Evolutionary conservation across 2,113 vertebrate genomes (phyloP), one percentile per base, ranked within the genome.

Genomic region (Piprites chloris): DNA sequence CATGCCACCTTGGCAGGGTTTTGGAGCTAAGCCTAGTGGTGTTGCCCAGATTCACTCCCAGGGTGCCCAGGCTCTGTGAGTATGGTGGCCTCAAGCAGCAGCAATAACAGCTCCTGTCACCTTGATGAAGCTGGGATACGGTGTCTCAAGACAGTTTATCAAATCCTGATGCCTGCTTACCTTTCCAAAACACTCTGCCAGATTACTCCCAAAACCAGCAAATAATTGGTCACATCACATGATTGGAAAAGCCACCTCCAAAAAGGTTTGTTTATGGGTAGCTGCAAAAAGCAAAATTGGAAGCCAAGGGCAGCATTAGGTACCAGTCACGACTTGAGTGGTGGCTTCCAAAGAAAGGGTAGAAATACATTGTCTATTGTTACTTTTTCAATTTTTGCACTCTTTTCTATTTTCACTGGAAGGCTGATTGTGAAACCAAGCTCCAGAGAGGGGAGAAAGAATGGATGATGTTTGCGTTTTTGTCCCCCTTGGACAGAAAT

Each of bases 1-100:
- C 63, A 2, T 2, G 8, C 12, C 2, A 3, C 30, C 23, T 6
- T 8, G 44, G 21, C 13, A 50, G 42, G 22, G 22, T 4, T 94
- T 42, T 63, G 53, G 49, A 50, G 19, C 32, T 69, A 28, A 83
- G 41, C 32, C 39, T 59, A 20, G 33, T 53, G 37, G 18, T 41
- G 47, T 46, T 83, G 46, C 28, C 18, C 26, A 6, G 19, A 8
- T 12, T 53, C 0, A 0, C 26, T 37, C n/a, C 0, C 0, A 24
- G 44, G 67, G 24, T 39, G 9, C 27, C 19, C 5, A 0, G 22
- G 6, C 9, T 84, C 65, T 62, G 22, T 2, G 4, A 71, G 14
- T 21, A 7, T 16, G 35, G 65, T 74, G 59, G 19, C 37, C 68
- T 52, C 1, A 0, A 63, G n/a, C 4, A 7, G n/a, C 44, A 42